Evolutionary conservation across 2,113 vertebrate species (phyloP), one percentile per base, ranked within the genome.

Genomic region (Melanerpes formicivorus): DNA sequence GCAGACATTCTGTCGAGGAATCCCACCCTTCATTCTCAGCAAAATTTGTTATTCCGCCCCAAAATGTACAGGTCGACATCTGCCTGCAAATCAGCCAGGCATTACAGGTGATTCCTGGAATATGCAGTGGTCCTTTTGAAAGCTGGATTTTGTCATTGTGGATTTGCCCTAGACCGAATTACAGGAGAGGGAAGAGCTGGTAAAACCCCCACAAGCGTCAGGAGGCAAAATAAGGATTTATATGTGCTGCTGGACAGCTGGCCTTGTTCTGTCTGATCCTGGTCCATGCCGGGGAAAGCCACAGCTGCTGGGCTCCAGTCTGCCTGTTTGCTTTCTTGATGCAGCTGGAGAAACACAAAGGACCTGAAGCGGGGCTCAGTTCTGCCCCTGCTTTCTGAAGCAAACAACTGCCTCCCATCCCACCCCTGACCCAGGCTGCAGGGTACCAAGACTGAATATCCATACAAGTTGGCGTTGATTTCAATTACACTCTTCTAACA

Each of bases 291-390:
- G 4, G 29, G 52, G 55, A 60, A 66, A 55, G 11, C 16, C 10
- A 32, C 48, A 40, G 34, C 0, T 30, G 18, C 1, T 0, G 0
- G 25, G 30, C n/a, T 63, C 37, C 40, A 8, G 12, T 0, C 4
- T 5, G 50, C 37, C 29, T 1, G 1, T 65, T 56, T 21, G 14
- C 44, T 60, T n/a, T 22, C 63, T n/a, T 1, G 0, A 4, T 22
- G n/a, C 29, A 12, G 19, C 1, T 8, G 32, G 34, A 87, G 10
- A 19, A 29, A 65, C 4, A 19, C 5, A 11, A 30, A 65, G 6
- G 44, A 72, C 21, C 30, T 9, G n/a, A 56, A 76, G 8, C 10
- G 5, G 34, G 18, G 22, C 22, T 23, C 50, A 37, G 18, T 37
- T 65, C 46, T 62, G 21, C 9, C 56, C 29, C 27, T 6, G 0